phyloP scores from a whole-genome alignment of 2,113 vertebrate species.

The Deroptyus accipitrinus region DNA sequence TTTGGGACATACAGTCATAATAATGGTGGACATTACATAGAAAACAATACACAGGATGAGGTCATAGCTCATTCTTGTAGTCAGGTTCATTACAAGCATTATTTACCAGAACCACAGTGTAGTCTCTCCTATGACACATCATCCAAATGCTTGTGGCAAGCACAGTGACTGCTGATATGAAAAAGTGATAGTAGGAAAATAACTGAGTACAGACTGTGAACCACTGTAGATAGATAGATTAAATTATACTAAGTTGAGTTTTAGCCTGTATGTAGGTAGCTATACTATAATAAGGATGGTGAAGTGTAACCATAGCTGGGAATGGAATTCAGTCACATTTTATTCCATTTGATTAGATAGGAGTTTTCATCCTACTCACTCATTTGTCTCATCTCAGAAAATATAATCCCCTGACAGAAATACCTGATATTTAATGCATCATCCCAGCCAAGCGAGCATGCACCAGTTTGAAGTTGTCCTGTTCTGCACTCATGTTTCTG shows the following conservation, averaged over 20 bases:
- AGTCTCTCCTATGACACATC: neutral
- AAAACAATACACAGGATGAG: neutral
- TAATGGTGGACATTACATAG: neutral
- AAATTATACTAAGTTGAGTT: neutral
- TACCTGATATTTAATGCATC: neutral
- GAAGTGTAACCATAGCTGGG: neutral
- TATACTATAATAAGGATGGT: neutral
- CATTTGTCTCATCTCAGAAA: conserved; percentile 7
- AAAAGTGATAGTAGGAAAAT: conserved; percentile 5
- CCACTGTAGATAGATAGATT: neutral
- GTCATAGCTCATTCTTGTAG: neutral
- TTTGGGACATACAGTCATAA: neutral
- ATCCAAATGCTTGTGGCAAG: neutral
- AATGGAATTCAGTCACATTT: conserved; percentile 7
- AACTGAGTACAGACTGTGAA: neutral
- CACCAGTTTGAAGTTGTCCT: neutral
- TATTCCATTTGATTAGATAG: neutral
- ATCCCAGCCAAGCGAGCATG: neutral
- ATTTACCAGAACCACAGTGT: neutral
- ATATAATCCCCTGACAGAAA: neutral
- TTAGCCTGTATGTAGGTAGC: conserved; percentile 1
- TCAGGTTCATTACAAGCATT: neutral
- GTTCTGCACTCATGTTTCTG: neutral
- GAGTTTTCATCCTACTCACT: conserved; percentile 13
- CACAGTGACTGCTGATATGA: neutral